These are phyloP conservation scores for Microdon myrmicae DNA, from an alignment of 2,888 invertebrate genomes.

Conservation along the genomic window DNA sequence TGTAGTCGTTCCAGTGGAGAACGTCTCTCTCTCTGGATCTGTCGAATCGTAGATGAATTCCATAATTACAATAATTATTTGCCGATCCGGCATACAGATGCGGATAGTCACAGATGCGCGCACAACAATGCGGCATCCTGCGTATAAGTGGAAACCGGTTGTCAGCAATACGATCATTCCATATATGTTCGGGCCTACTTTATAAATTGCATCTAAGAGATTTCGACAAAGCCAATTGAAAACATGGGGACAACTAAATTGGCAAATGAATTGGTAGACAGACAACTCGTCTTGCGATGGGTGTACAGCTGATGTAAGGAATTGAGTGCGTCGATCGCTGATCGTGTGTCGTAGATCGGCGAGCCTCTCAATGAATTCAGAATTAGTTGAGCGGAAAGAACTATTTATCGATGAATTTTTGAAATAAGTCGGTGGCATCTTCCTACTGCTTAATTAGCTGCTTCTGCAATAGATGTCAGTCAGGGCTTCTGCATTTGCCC, in stretches of 20 bases:
- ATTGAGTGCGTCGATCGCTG: neutral
- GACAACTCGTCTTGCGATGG: neutral
- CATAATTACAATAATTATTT: constrained; percentile 43
- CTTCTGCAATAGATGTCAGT: too few species aligned
- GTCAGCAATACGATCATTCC: constrained; percentile 34
- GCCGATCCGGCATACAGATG: constrained; percentile 12
- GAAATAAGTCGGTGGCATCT: too few species aligned
- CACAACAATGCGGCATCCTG: constrained; percentile 5
- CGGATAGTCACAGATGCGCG: neutral
- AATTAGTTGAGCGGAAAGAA: constrained; percentile 49
- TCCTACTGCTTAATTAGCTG: too few species aligned
- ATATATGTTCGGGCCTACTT: constrained; percentile 28
- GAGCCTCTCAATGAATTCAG: constrained; percentile 39
- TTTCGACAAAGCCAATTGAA: constrained; percentile 33
- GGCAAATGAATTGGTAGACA: constrained; percentile 14
- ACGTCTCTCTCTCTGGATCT: constrained; percentile 11
- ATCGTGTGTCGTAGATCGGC: constrained; percentile 17
- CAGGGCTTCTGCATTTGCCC: too few species aligned
- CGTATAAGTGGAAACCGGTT: constrained; percentile 10
- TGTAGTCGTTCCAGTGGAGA: neutral
- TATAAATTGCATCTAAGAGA: constrained; percentile 26
- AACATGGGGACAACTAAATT: constrained; percentile 37
- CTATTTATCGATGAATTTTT: too few species aligned
- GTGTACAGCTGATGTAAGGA: constrained; percentile 1
- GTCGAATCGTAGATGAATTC: constrained; percentile 28